Evolutionary conservation across 2,797 vertebrate species (phyloP).

Genomic region (Cossypha polioptera): DNA sequence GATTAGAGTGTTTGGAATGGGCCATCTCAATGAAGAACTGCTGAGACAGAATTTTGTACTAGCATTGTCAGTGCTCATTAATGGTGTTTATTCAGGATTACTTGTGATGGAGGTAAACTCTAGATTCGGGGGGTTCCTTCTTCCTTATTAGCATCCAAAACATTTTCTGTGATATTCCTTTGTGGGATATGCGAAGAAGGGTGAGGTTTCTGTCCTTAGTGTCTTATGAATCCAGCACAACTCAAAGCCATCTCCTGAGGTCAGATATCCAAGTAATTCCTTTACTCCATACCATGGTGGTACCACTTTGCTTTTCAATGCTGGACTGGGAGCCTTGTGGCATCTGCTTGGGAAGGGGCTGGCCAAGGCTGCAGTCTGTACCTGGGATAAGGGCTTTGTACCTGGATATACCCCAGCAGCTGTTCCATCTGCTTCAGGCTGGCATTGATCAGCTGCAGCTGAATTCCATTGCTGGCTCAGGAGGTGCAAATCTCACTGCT

Average conservation of each 20-base stretch:
- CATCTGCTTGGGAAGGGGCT: background rate
- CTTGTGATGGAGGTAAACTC: background rate
- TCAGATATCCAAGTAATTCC: background rate
- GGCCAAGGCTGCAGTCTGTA: background rate
- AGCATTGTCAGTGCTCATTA: background rate
- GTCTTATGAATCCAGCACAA: background rate
- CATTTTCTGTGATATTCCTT: background rate
- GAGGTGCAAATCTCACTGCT: background rate
- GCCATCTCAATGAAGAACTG: background rate
- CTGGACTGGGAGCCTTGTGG: background rate
- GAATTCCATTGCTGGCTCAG: background rate
- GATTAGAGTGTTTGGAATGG: background rate
- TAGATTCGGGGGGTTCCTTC: background rate
- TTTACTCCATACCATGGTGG: accelerated
- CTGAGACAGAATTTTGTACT: background rate
- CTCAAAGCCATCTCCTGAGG: background rate
- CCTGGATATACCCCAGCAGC: background rate
- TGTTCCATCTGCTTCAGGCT: background rate
- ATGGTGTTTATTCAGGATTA: background rate
- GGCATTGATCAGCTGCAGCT: background rate
- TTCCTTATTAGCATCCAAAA: background rate
- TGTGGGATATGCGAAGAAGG: accelerated
- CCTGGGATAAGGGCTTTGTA: background rate
- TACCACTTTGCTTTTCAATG: background rate
- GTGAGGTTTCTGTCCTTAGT: background rate